A percentile compares a stretch with the other conserved stretches of the same genome.
Evolutionary conservation across 2,888 invertebrate species (phyloP).

Genomic region (Dryadula phaetusa): DNA sequence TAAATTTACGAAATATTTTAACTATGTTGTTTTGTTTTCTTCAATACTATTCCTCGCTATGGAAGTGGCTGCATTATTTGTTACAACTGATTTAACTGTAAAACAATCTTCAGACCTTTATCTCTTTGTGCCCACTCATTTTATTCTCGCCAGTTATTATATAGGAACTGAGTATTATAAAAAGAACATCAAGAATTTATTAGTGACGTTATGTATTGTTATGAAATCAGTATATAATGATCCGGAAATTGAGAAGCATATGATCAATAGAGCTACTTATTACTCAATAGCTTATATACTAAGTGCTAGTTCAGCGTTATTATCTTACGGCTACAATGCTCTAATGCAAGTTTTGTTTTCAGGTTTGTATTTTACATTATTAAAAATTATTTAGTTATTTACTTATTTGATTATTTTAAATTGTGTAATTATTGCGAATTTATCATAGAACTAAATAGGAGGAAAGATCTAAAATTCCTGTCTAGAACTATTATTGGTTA

Average conservation of each 20-base stretch:
- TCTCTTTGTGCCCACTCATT: conserved; percentile 53
- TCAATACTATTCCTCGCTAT: conserved; percentile 49
- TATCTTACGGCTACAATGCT: conserved; percentile 51
- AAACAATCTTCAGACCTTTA: conserved; percentile 52
- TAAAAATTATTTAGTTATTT: neutral
- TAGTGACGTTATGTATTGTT: conserved; percentile 49
- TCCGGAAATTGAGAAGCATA: conserved; percentile 53
- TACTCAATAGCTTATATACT: conserved; percentile 49
- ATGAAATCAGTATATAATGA: conserved; percentile 59
- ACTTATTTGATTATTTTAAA: too few species aligned
- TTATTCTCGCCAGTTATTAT: conserved; percentile 50
- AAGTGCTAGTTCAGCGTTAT: conserved; percentile 38
- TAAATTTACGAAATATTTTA: conserved; percentile 45
- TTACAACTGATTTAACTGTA: conserved; percentile 47
- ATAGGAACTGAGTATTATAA: conserved; percentile 47
- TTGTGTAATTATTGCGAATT: too few species aligned
- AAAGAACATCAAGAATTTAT: conserved; percentile 47
- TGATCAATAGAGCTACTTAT: conserved; percentile 54
- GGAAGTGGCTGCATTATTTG: conserved; percentile 53
- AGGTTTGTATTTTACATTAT: neutral
- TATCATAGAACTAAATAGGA: too few species aligned
- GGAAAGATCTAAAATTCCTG: too few species aligned
- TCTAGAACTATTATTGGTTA: too few species aligned
- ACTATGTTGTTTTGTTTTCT: conserved; percentile 44
- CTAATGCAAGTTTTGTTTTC: conserved; percentile 41